A percentile compares a stretch with the other conserved stretches of the same genome.
phyloP scores from a whole-genome alignment of 2,113 vertebrate species.

The Chrysemys picta region DNA sequence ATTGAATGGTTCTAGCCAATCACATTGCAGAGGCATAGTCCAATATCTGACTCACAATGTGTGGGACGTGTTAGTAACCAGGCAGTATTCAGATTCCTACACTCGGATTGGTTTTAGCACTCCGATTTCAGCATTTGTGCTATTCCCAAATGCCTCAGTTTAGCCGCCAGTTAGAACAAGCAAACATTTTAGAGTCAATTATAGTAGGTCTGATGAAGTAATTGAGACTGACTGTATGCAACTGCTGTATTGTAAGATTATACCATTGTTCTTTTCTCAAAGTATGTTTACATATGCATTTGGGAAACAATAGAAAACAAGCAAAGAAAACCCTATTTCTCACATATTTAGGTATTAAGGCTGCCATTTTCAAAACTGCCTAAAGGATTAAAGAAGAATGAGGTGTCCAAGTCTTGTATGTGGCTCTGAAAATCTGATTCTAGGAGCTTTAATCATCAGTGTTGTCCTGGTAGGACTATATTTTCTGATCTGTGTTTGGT shows the following conservation, averaged over 20 bases:
- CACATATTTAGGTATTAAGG: neutral
- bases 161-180: neutral
- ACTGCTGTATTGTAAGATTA: neutral
- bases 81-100: neutral
- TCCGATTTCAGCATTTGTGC: neutral
- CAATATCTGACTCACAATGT: neutral
- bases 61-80: conserved; percentile 25
- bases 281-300: neutral
- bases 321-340: neutral
- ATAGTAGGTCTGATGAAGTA: neutral
- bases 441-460: neutral
- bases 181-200: neutral
- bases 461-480: neutral
- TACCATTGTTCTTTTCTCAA: neutral
- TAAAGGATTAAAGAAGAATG: neutral
- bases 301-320: neutral
- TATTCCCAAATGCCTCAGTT: neutral
- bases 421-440: neutral
- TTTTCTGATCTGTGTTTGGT: neutral
- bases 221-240: neutral
- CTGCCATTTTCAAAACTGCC: neutral
- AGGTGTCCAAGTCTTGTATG: neutral
- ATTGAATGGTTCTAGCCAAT: accelerated
- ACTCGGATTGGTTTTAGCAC: neutral
- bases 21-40: neutral